Evolutionary conservation across 1,140 invertebrate genomes (phyloP).

Genomic region (Hypsibius dujardini): DNA sequence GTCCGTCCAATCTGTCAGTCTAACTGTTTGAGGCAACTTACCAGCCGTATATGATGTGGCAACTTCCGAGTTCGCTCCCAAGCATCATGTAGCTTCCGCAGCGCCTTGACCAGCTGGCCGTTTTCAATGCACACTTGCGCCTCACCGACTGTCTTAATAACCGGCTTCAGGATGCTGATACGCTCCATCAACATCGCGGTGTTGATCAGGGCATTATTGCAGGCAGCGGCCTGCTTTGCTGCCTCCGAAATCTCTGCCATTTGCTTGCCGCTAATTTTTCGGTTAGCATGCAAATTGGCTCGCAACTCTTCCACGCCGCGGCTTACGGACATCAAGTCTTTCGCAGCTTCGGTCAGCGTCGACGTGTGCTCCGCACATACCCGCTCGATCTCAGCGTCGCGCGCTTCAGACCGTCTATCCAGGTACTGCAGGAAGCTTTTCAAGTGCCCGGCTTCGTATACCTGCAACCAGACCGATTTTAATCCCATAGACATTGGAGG

Average conservation of each 20-base stretch:
- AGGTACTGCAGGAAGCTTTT: constrained; percentile 6
- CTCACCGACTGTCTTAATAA: neutral
- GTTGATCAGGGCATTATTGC: neutral
- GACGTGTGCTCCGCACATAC: neutral
- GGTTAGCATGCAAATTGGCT: neutral
- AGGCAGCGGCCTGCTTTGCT: neutral
- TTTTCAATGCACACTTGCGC: neutral
- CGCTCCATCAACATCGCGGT: neutral
- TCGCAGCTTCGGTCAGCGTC: neutral
- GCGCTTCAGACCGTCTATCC: neutral
- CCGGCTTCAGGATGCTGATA: neutral
- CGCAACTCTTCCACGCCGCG: neutral
- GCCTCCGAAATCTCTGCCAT: neutral
- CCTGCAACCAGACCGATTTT: neutral
- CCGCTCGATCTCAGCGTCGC: neutral
- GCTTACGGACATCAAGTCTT: neutral
- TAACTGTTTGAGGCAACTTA: too few relatives aligned
- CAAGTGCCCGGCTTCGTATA: constrained; percentile 5
- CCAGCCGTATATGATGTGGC: constrained; percentile 9
- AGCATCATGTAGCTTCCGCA: neutral
- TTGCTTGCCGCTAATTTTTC: neutral
- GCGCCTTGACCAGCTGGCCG: neutral
- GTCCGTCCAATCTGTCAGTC: too few relatives aligned
- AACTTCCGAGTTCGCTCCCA: neutral
- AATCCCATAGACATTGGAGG: neutral